Evolutionary conservation across 2,797 vertebrate genomes (phyloP).

Genomic region (Macropus fuliginosus): DNA sequence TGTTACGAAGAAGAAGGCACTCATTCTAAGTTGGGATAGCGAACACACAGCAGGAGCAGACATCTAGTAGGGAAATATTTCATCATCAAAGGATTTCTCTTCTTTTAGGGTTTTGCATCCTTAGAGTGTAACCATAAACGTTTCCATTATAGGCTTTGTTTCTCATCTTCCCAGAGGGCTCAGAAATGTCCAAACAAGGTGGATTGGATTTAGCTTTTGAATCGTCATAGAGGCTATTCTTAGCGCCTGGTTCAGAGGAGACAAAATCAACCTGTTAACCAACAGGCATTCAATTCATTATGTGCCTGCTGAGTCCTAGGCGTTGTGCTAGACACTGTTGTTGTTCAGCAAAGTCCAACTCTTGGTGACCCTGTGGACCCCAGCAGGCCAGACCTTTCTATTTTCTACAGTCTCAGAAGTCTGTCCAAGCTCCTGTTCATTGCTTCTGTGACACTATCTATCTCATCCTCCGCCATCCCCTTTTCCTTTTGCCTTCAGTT

Average conservation of each 20-base stretch:
- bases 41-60: accelerated
- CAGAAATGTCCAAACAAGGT: not conserved
- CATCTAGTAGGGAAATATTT: not conserved
- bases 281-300: not conserved
- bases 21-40: not conserved
- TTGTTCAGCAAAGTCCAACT: not conserved
- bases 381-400: not conserved
- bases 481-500: not conserved
- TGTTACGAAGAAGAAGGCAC: not conserved
- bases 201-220: not conserved
- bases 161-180: no score
- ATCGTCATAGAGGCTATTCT: not conserved
- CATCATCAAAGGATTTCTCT: not conserved
- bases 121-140: not conserved
- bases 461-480: not conserved
- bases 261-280: accelerated
- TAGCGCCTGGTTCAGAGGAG: not conserved
- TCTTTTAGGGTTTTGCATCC: not conserved
- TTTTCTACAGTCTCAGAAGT: not conserved
- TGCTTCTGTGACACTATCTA: not conserved
- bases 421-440: not conserved
- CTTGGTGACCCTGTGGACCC: not conserved
- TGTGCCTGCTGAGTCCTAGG: not conserved
- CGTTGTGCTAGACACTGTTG: not conserved
- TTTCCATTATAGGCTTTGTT: not conserved